Conservation (phyloP, 2,888 invertebrate species). For the Lomographa bimaculata region DNA sequence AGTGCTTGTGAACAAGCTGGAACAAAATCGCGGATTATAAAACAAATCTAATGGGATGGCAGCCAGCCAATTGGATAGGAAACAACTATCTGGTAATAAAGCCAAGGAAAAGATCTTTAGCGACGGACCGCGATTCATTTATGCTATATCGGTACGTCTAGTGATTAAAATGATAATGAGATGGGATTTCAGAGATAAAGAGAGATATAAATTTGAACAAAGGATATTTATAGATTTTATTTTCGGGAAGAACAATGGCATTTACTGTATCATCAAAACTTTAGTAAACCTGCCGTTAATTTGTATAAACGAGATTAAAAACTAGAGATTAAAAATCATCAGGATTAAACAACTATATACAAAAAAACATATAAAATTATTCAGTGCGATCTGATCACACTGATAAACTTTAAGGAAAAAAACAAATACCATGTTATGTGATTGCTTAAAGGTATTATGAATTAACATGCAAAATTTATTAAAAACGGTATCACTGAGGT, state of each 20-base stretch:
- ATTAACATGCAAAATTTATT: too few relatives aligned
- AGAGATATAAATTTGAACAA: constrained; percentile 7
- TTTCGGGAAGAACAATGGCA: not conserved
- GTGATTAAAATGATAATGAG: constrained; percentile 12
- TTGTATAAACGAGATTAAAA: too few relatives aligned
- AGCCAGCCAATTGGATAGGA: constrained; percentile 10
- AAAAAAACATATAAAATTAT: too few relatives aligned
- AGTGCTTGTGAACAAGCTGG: constrained; percentile 73
- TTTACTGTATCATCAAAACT: too few relatives aligned
- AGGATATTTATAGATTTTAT: not conserved
- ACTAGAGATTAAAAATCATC: too few relatives aligned
- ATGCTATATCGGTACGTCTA: constrained; percentile 3
- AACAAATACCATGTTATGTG: too few relatives aligned
- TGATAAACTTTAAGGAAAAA: too few relatives aligned
- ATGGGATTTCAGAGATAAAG: constrained; percentile 8
- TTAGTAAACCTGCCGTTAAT: too few relatives aligned
- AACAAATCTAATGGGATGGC: constrained; percentile 13
- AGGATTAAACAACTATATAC: too few relatives aligned
- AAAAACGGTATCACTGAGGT: too few relatives aligned
- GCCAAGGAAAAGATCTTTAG: constrained; percentile 3
- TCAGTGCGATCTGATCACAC: too few relatives aligned
- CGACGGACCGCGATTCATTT: constrained; percentile 3
- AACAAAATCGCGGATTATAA: constrained; percentile 12
- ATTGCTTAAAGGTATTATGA: too few relatives aligned
- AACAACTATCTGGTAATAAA: constrained; percentile 11